A percentile compares a stretch with the other conserved stretches of the same genome.
Evolutionary conservation across 2,797 vertebrate species (phyloP).

Genomic region (Pygocentrus nattereri): DNA sequence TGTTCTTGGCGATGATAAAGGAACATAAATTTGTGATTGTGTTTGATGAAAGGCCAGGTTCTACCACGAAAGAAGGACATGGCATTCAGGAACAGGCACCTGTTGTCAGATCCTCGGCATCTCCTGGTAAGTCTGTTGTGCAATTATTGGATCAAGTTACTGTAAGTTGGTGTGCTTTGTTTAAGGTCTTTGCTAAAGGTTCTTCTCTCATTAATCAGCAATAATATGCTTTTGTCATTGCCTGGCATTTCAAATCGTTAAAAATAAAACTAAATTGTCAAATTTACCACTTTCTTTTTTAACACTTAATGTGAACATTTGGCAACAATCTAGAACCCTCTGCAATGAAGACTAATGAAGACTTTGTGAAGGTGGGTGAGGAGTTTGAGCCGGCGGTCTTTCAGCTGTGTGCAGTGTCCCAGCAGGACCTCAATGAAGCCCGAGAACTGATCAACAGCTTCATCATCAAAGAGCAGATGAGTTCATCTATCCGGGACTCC

Average conservation of each 20-base stretch:
- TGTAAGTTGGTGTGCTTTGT: too few relatives aligned
- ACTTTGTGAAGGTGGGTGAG: conserved; percentile 59
- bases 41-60: conserved; percentile 67
- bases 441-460: conserved; percentile 69
- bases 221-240: too few relatives aligned
- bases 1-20: conserved; percentile 62
- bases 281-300: too few relatives aligned
- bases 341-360: background rate
- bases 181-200: too few relatives aligned
- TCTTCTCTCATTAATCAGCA: too few relatives aligned
- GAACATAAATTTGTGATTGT: conserved; percentile 75
- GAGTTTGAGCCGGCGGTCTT: conserved; percentile 76
- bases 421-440: conserved; percentile 61
- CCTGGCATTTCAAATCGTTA: too few relatives aligned
- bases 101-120: conserved; percentile 36
- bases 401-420: conserved; percentile 83
- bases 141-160: too few relatives aligned
- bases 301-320: too few relatives aligned
- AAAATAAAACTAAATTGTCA: too few relatives aligned
- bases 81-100: background rate
- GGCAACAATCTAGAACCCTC: conserved; percentile 9
- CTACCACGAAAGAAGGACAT: background rate
- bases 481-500: conserved; percentile 69
- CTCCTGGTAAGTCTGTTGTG: conserved; percentile 61
- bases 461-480: conserved; percentile 77